phyloP scores from a whole-genome alignment of 2,113 vertebrate species.

The Tupaia chinensis region DNA sequence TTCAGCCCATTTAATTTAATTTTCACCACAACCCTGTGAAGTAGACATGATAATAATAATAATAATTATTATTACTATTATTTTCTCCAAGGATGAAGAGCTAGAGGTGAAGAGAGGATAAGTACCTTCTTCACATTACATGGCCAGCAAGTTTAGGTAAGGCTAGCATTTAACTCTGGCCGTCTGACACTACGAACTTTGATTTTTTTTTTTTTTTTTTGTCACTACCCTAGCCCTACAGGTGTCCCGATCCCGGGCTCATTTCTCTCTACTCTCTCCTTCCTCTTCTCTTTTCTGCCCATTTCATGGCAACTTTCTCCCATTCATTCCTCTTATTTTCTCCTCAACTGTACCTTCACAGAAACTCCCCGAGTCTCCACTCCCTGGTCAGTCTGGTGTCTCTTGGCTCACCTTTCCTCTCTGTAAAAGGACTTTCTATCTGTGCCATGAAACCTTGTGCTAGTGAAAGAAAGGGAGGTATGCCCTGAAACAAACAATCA shows the following conservation, averaged over 20 bases:
- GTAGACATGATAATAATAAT: too few relatives aligned
- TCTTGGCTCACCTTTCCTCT: not conserved
- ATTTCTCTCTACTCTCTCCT: not conserved
- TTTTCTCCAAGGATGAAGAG: not conserved
- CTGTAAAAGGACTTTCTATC: not conserved
- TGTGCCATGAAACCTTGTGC: not conserved
- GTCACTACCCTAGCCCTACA: rapidly evolving
- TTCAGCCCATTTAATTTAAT: not conserved
- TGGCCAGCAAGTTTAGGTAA: not conserved
- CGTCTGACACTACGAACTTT: not conserved
- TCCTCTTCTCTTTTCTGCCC: not conserved
- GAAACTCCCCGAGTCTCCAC: not conserved
- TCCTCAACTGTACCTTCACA: not conserved
- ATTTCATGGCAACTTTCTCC: not conserved
- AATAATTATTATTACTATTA: not conserved
- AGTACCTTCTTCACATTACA: not conserved
- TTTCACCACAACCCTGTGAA: not conserved
- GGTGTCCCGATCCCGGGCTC: not conserved
- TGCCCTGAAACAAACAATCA: not conserved
- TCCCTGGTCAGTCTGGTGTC: not conserved
- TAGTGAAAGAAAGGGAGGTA: not conserved
- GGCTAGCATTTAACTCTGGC: not conserved
- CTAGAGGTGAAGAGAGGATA: not conserved
- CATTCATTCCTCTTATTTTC: not conserved
- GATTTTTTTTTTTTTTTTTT: not conserved